Evolutionary conservation across 2,888 invertebrate genomes (phyloP).

Genomic region (Orthonychiurus folsomi): DNA sequence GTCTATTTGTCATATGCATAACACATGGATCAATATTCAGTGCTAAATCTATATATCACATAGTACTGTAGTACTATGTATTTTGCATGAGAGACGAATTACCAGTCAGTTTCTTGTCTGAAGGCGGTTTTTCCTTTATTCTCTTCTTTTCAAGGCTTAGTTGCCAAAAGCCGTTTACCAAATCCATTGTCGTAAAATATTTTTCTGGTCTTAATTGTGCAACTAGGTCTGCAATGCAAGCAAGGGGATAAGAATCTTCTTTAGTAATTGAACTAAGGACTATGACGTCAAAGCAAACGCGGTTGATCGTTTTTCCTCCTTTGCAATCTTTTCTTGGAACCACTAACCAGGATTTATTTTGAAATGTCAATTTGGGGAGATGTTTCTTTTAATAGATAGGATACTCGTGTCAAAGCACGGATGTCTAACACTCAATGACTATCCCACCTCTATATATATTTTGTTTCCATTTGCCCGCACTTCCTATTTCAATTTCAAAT

Average conservation of each 20-base stretch:
- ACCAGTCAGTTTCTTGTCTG: not conserved
- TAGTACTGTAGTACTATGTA: no score
- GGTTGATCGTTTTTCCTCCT: not conserved
- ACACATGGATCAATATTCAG: no score
- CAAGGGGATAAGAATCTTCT: not conserved
- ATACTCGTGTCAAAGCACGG: no score
- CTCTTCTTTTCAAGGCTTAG: not conserved
- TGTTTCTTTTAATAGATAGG: no score
- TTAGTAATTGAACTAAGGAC: not conserved
- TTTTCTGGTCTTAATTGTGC: not conserved
- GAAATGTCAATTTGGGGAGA: not conserved
- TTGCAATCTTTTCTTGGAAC: not conserved
- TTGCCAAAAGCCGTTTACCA: slow-evolving; percentile 7
- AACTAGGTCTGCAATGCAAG: not conserved
- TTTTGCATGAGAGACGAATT: no score
- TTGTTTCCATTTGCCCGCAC: no score
- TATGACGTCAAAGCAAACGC: not conserved
- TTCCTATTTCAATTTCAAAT: no score
- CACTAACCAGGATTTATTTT: not conserved
- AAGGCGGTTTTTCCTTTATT: slow-evolving; percentile 5
- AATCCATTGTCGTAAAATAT: slow-evolving; percentile 1
- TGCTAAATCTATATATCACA: no score
- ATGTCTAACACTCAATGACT: no score
- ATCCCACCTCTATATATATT: no score
- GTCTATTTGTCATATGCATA: no score